These are phyloP conservation scores for Notarius lentiginosus DNA, from an alignment of 2,113 vertebrate genomes.

Conservation along the genomic window DNA sequence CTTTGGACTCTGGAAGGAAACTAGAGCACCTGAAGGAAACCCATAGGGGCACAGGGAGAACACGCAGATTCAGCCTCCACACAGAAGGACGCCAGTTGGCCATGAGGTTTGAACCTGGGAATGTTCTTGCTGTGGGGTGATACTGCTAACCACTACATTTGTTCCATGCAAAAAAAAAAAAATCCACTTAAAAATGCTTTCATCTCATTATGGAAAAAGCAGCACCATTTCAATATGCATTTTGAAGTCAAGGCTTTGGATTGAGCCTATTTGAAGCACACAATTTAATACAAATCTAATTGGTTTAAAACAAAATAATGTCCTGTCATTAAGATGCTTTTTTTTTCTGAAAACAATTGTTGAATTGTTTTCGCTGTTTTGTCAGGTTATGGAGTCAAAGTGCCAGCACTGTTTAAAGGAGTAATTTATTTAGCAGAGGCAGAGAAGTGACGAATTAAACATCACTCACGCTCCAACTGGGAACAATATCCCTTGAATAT, in stretches of 20 bases:
- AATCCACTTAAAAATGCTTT: neutral
- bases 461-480: slow-evolving; percentile 22
- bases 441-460: slow-evolving; percentile 34
- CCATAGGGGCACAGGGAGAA: no score
- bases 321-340: neutral
- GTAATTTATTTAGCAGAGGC: slow-evolving; percentile 11
- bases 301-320: neutral
- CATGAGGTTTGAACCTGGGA: no score
- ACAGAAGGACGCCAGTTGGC: no score
- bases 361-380: neutral
- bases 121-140: no score
- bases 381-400: neutral
- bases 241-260: neutral
- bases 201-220: neutral
- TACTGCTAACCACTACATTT: no score
- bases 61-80: no score
- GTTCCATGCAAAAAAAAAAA: neutral
- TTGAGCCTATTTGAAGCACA: neutral
- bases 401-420: neutral
- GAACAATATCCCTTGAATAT: slow-evolving; percentile 21
- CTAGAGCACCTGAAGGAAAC: no score
- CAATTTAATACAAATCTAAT: neutral
- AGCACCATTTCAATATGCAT: neutral
- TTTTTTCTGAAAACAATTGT: neutral
- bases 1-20: no score